Percentiles rank a stretch among this genome's conserved stretches.
Conservation (phyloP, 1,140 invertebrate species). For the Drosophila lacteicornis region DNA sequence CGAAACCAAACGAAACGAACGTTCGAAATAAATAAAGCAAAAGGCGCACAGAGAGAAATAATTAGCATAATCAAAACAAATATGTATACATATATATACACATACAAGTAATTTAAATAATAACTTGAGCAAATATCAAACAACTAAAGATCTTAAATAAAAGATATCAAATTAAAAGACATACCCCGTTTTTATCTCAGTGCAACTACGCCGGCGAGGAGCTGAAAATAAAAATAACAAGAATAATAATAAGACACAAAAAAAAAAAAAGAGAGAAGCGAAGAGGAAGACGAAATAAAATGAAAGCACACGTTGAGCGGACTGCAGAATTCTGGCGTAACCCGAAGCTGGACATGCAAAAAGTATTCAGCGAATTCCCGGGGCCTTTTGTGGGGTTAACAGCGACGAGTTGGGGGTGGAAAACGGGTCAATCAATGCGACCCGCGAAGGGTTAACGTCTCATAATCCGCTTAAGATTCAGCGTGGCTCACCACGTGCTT, state of each 20-base stretch:
- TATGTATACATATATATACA: conserved; percentile 12
- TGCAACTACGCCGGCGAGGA: conserved; percentile 27
- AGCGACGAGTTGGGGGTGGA: conserved; percentile 11
- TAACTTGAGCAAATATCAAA: background rate
- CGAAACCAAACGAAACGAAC: conserved; percentile 51
- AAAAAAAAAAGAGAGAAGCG: background rate
- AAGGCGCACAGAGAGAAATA: conserved; percentile 38
- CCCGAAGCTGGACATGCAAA: conserved; percentile 56
- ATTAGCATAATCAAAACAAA: conserved; percentile 34
- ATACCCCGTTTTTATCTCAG: background rate
- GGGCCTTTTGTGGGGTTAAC: conserved; percentile 17
- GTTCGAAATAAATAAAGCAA: conserved; percentile 71
- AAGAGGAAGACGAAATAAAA: conserved; percentile 57
- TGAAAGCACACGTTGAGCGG: conserved; percentile 60
- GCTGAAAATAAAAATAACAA: conserved; percentile 67
- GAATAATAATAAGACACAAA: conserved; percentile 48
- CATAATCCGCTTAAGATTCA: conserved; percentile 48
- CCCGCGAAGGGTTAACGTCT: conserved; percentile 31
- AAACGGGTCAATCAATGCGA: conserved; percentile 48
- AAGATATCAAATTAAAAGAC: background rate
- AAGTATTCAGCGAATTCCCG: conserved; percentile 39
- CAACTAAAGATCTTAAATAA: too few species aligned
- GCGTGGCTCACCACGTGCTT: conserved; percentile 34
- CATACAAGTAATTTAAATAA: conserved; percentile 20
- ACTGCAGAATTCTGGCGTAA: conserved; percentile 65